Evolutionary conservation across 2,888 invertebrate species (phyloP).

Genomic region (Metellina segmentata): DNA sequence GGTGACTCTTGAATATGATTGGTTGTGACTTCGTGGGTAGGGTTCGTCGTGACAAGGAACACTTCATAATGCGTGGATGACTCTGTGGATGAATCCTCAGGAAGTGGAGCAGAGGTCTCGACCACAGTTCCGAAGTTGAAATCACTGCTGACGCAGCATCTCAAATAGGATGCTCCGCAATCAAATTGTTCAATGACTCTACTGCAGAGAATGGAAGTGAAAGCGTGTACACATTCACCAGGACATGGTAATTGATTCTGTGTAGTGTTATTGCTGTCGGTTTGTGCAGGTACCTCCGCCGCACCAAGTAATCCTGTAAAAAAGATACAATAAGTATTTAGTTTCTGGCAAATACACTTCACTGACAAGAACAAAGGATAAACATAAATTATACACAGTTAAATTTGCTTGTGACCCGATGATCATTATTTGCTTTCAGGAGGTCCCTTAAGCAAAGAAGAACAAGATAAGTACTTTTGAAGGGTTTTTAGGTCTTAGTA

Average conservation of each 20-base stretch:
- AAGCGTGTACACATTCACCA: conserved; percentile 91
- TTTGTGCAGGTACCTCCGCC: conserved; percentile 41
- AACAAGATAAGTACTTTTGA: no score
- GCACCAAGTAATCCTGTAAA: conserved; percentile 61
- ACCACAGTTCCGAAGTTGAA: conserved; percentile 77
- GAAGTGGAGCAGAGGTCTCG: conserved; percentile 78
- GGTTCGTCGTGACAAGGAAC: conserved; percentile 51
- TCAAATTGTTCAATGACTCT: conserved; percentile 84
- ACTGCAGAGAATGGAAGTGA: conserved; percentile 92
- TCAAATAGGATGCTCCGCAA: conserved; percentile 78
- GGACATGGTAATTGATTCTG: conserved; percentile 84
- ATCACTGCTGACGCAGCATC: conserved; percentile 78
- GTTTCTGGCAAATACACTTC: not conserved
- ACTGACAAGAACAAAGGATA: no score
- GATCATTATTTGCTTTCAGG: no score
- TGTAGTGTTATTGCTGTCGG: conserved; percentile 17
- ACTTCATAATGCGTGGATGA: conserved; percentile 70
- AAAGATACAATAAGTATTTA: not conserved
- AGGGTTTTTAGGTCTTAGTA: no score
- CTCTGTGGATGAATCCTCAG: conserved; percentile 57
- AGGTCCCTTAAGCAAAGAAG: no score
- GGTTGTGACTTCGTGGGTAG: conserved; percentile 25
- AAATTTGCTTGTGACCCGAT: no score
- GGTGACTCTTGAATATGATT: conserved; percentile 11
- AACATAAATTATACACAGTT: no score